Conservation (phyloP, 2,888 invertebrate genomes). For the Drosophila anomelani region DNA sequence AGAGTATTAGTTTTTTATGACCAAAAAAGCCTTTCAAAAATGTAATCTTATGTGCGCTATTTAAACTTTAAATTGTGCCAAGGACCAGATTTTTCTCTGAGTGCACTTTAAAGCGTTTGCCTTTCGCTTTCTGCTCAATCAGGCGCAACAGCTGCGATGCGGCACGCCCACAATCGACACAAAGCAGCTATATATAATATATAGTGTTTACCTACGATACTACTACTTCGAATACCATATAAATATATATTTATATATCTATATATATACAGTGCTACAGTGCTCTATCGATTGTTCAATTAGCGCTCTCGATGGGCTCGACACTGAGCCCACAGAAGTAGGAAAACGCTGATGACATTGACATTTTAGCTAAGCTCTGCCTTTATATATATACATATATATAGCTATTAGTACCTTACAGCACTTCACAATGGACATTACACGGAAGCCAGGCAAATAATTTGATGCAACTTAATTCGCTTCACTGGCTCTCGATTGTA, state of each 20-base stretch:
- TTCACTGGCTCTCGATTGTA: slow-evolving; percentile 25
- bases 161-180: slow-evolving; percentile 52
- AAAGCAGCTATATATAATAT: slow-evolving; percentile 33
- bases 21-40: background rate
- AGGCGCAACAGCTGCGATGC: slow-evolving; percentile 72
- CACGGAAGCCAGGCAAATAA: slow-evolving; percentile 45
- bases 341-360: slow-evolving; percentile 61
- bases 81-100: slow-evolving; percentile 3
- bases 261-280: slow-evolving; percentile 45
- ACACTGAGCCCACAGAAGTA: slow-evolving; percentile 45
- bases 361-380: slow-evolving; percentile 69
- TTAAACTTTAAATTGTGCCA: no score
- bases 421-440: slow-evolving; percentile 27
- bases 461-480: slow-evolving; percentile 21
- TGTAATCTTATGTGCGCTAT: no score
- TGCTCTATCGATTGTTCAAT: slow-evolving; percentile 74
- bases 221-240: slow-evolving; percentile 34
- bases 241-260: slow-evolving; percentile 35
- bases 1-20: background rate
- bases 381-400: slow-evolving; percentile 29
- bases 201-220: slow-evolving; percentile 24
- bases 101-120: slow-evolving; percentile 45
- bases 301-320: slow-evolving; percentile 63
- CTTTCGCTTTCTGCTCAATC: slow-evolving; percentile 74
- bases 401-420: slow-evolving; percentile 2